Base-by-base conservation (phyloP, 2,113 vertebrate species). In the Petaurus breviceps region DNA sequence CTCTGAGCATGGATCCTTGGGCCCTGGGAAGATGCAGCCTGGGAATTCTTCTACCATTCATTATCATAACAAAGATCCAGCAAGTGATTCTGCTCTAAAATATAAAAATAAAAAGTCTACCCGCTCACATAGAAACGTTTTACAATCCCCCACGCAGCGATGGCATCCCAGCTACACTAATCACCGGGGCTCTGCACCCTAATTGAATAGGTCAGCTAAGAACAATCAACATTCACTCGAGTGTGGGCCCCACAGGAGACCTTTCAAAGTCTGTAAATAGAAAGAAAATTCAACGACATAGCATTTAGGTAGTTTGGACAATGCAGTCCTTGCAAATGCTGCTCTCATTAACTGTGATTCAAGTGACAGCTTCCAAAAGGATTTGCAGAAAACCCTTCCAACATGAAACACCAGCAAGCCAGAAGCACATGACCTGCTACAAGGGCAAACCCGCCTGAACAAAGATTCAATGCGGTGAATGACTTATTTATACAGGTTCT, bases 351-450 rank as follows among this genome's bases (percentile, higher is more conserved):
- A 55, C 93, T 92, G 54, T 95, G 94, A 97, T 96, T 97, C 92
- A 92, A 96, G 96, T 93, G 97, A 96, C 97, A 98, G 94, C 94
- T 96, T 96, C 12, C 5, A 92, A 96, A 97, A 97, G 92, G 92
- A 68, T 77, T 89, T 97, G 51, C 94, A 93, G 93, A 96, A 90
- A 97, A 57, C 95, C 97, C 92, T 90, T 95, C 96, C 94, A 97
- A 97, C 98, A 95, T 95, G 49, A 89, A 98, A 92, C 91, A 96
- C 93, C 90, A 95, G 97, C 93, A 90, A 91, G 54, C 96, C 91
- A 51, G 94, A 92, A 97, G 90, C 46, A 54, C 91, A 2, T 95
- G 95, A 97, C 95, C 11, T 94, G 84, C 95, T 94, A 95, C 92
- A 94, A 98, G 98, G 95, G 94, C 97, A 97, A 96, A 96, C 61